Evolutionary conservation across 1,140 invertebrate genomes (phyloP).

Genomic region (Thaumatotibia leucotreta): DNA sequence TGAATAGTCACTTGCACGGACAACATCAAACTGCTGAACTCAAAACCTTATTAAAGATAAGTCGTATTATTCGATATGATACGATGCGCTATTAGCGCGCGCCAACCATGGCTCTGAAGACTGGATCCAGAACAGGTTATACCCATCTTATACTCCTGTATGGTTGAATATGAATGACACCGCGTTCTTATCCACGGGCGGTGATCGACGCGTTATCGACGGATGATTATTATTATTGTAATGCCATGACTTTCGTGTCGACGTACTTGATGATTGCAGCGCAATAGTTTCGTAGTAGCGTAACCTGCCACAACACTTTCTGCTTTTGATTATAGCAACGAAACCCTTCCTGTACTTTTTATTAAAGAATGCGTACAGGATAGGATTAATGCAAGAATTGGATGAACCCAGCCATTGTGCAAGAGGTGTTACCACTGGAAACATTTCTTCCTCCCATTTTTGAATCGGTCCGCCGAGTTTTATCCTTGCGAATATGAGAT

Average conservation of each 20-base stretch:
- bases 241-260: slow-evolving; percentile 88
- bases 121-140: slow-evolving; percentile 8
- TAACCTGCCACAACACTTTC: slow-evolving; percentile 88
- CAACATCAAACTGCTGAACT: slow-evolving; percentile 55
- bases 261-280: slow-evolving; percentile 88
- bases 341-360: slow-evolving; percentile 97
- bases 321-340: slow-evolving; percentile 90
- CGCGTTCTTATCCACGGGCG: slow-evolving; percentile 81
- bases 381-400: slow-evolving; percentile 98
- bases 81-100: not conserved
- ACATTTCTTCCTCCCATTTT: slow-evolving; percentile 85
- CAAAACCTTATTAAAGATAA: slow-evolving; percentile 39
- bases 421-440: slow-evolving; percentile 90
- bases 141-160: slow-evolving; percentile 63
- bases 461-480: slow-evolving; percentile 86
- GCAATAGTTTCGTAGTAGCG: slow-evolving; percentile 90
- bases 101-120: slow-evolving; percentile 5
- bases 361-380: slow-evolving; percentile 98
- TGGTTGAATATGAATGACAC: slow-evolving; percentile 85
- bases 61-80: slow-evolving; percentile 49
- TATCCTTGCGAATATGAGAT: slow-evolving; percentile 91
- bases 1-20: slow-evolving; percentile 39
- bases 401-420: slow-evolving; percentile 97
- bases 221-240: slow-evolving; percentile 84
- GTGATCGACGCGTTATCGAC: slow-evolving; percentile 79